Evolutionary conservation across 2,797 vertebrate species (phyloP).

Genomic region (Pangasius macronema): DNA sequence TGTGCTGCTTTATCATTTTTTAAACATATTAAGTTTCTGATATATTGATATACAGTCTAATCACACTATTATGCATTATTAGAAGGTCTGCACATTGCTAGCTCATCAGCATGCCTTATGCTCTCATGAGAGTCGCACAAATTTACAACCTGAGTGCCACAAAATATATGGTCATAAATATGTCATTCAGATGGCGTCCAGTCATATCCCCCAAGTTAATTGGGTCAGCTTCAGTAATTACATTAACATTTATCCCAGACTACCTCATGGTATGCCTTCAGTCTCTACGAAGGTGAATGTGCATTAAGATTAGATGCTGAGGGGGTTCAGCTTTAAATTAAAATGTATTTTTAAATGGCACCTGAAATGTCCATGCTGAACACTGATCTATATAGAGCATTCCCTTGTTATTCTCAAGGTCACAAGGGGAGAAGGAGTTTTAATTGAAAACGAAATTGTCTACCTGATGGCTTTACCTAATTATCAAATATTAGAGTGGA

Average conservation of each 20-base stretch:
- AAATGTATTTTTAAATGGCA: conserved; percentile 71
- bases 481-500: conserved; percentile 74
- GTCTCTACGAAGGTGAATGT: conserved; percentile 61
- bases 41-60: not conserved
- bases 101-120: not conserved
- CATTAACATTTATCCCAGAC: conserved; percentile 66
- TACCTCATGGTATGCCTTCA: conserved; percentile 56
- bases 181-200: conserved; percentile 61
- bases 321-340: conserved; percentile 67
- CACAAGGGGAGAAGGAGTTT: conserved; percentile 67
- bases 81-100: not conserved
- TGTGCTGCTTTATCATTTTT: not conserved
- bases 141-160: conserved; percentile 53
- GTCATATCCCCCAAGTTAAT: conserved; percentile 67
- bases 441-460: conserved; percentile 81
- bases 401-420: conserved; percentile 69
- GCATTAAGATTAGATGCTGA: conserved; percentile 65
- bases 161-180: conserved; percentile 67
- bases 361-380: conserved; percentile 64
- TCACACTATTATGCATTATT: not conserved
- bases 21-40: not conserved
- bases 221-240: conserved; percentile 73
- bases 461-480: conserved; percentile 80
- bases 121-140: not conserved
- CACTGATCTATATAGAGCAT: conserved; percentile 61